These are phyloP conservation scores for Luehdorfia chinensis DNA, from an alignment of 1,140 invertebrate genomes.

Conservation along the genomic window DNA sequence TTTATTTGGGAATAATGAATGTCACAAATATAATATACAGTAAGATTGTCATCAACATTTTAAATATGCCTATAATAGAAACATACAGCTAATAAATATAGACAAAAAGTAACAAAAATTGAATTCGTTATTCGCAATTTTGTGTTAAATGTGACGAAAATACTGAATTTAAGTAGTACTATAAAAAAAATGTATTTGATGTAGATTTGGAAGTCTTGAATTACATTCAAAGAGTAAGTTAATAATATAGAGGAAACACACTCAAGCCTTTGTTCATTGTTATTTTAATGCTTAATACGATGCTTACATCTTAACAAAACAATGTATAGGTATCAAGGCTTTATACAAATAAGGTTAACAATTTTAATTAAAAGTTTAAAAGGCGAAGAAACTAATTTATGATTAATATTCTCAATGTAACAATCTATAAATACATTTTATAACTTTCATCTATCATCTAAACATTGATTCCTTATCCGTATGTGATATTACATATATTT, in stretches of 20 bases:
- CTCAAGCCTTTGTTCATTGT: too few species aligned
- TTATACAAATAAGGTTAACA: too few species aligned
- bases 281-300: too few species aligned
- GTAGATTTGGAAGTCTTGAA: too few species aligned
- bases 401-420: constrained; percentile 39
- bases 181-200: too few species aligned
- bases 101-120: constrained; percentile 17
- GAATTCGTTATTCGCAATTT: too few species aligned
- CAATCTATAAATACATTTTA: constrained; percentile 65
- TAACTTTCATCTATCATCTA: constrained; percentile 56
- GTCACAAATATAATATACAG: constrained; percentile 61
- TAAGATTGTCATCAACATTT: constrained; percentile 64
- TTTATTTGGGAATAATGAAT: constrained; percentile 71
- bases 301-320: too few species aligned
- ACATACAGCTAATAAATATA: not conserved
- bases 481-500: constrained; percentile 58
- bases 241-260: too few species aligned
- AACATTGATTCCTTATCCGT: constrained; percentile 60
- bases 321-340: too few species aligned
- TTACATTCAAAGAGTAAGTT: too few species aligned
- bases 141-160: too few species aligned
- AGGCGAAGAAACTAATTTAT: constrained; percentile 23
- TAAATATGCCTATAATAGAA: constrained; percentile 40
- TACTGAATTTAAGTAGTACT: too few species aligned
- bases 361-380: constrained; percentile 24